A percentile compares a stretch with the other conserved stretches of the same genome.
Conservation (phyloP, 2,888 invertebrate species). For the Pristionchus entomophagus region DNA sequence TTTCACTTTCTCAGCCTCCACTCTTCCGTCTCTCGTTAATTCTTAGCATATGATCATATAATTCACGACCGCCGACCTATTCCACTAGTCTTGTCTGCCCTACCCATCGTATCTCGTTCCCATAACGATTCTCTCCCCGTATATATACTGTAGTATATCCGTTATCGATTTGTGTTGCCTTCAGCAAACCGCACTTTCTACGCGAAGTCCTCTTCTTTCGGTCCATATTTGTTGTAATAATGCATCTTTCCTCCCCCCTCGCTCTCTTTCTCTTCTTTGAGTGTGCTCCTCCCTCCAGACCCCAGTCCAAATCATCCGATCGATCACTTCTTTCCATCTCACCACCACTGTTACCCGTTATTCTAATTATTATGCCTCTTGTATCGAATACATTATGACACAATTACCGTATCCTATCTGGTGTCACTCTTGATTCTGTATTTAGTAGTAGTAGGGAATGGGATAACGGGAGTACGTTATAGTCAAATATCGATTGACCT, state of each 20-base stretch:
- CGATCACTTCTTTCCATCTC: slow-evolving; percentile 7
- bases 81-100: neutral
- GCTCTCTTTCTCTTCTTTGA: neutral
- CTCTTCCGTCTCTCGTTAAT: too few species aligned
- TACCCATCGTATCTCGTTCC: neutral
- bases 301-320: neutral
- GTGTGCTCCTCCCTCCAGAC: neutral
- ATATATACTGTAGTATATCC: neutral
- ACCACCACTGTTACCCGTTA: neutral
- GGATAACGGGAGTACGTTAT: slow-evolving; percentile 11
- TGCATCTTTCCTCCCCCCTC: neutral
- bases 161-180: slow-evolving; percentile 25
- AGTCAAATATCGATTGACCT: slow-evolving; percentile 31
- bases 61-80: neutral
- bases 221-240: neutral
- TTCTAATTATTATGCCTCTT: neutral
- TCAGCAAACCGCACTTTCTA: neutral
- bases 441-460: slow-evolving; percentile 28
- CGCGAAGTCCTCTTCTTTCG: neutral
- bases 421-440: neutral
- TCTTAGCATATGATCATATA: neutral
- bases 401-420: neutral
- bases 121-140: neutral
- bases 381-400: slow-evolving; percentile 30
- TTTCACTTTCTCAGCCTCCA: neutral